These are phyloP conservation scores for Cavia aperea DNA, from an alignment of 2,113 vertebrate species.

Conservation along the genomic window DNA sequence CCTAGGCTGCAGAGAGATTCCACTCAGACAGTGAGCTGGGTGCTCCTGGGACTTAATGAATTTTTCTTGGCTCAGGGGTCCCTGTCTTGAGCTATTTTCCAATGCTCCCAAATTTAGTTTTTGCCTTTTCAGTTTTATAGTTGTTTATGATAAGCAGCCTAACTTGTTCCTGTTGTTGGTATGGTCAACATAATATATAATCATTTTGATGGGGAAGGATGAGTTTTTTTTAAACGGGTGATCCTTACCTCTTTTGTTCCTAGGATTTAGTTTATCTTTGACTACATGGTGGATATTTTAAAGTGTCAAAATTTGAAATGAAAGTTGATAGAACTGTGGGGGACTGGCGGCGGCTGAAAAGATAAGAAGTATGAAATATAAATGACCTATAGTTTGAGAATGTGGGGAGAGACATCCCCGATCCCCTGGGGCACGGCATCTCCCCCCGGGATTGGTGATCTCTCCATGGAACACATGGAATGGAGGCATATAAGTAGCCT, in stretches of 20 bases:
- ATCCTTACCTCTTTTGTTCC: neutral
- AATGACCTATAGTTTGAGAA: too few relatives aligned
- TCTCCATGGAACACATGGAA: too few relatives aligned
- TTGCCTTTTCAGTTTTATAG: conserved; percentile 1
- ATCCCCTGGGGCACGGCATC: too few relatives aligned
- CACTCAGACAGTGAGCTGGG: neutral
- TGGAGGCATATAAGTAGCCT: too few relatives aligned
- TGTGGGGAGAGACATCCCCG: too few relatives aligned
- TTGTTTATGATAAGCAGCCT: neutral
- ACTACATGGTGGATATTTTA: conserved; percentile 26
- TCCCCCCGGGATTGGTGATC: too few relatives aligned
- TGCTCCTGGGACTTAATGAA: neutral
- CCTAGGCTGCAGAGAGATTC: neutral
- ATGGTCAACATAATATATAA: neutral
- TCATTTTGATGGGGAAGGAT: neutral
- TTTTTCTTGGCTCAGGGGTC: neutral
- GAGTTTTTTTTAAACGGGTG: conserved; percentile 39
- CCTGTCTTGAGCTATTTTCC: neutral
- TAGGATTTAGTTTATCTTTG: conserved; percentile 16
- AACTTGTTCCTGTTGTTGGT: neutral
- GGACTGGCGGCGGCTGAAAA: too few relatives aligned
- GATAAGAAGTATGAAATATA: too few relatives aligned
- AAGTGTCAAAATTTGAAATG: conserved; percentile 31
- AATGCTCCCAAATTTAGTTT: neutral
- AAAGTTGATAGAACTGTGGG: neutral